Evolutionary conservation across 2,113 vertebrate genomes (phyloP).

Genomic region (Esox niger): DNA sequence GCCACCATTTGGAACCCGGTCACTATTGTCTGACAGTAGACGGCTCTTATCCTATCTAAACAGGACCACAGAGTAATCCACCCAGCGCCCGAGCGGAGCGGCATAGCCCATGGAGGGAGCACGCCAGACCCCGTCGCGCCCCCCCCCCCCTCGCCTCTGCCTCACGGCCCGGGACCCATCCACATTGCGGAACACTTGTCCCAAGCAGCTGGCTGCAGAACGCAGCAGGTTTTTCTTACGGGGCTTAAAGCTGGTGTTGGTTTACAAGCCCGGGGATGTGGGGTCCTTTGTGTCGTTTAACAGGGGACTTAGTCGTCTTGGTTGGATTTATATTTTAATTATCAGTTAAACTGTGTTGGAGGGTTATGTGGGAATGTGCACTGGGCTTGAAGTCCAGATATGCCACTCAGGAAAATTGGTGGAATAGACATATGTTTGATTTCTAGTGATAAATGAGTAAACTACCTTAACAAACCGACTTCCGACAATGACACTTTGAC

Average conservation of each 20-base stretch:
- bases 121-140: not conserved
- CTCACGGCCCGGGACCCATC: not conserved
- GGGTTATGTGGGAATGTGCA: conserved; percentile 22
- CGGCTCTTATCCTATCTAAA: conserved; percentile 35
- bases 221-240: conserved; percentile 28
- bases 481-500: too few species aligned
- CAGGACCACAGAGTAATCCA: conserved; percentile 12
- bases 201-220: conserved; percentile 28
- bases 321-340: conserved; percentile 37
- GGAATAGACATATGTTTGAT: too few species aligned
- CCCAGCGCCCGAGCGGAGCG: conserved; percentile 6
- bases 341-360: conserved; percentile 34
- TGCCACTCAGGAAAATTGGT: conserved; percentile 27
- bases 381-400: not conserved
- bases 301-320: conserved; percentile 6
- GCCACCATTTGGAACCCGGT: too few species aligned
- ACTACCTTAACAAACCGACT: too few species aligned
- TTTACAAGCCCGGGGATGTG: conserved; percentile 28
- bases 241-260: conserved; percentile 30
- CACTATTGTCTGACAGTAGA: conserved; percentile 20
- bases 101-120: too few species aligned
- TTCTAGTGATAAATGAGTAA: too few species aligned
- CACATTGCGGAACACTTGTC: conserved; percentile 20
- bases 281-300: conserved; percentile 27
- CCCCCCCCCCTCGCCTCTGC: not conserved